phyloP scores from a whole-genome alignment of 2,888 invertebrate species.

The Globia sparganii region DNA sequence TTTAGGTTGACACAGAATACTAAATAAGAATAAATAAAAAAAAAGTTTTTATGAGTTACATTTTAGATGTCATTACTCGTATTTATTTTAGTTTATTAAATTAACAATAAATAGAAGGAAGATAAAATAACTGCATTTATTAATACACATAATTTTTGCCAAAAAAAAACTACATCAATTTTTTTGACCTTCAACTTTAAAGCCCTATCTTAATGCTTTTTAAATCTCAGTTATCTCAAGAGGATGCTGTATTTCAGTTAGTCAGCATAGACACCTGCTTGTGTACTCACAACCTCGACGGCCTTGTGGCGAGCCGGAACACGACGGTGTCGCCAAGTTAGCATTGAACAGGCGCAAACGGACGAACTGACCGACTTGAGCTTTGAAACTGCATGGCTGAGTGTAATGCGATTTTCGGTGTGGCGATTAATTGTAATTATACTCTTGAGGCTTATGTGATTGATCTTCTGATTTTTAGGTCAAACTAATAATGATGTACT shows the following conservation, averaged over 20 bases:
- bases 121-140: neutral
- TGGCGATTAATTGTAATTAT: constrained; percentile 3
- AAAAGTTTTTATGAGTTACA: neutral
- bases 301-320: constrained; percentile 67
- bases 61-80: no score
- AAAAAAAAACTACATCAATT: neutral
- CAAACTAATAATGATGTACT: neutral
- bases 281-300: constrained; percentile 42
- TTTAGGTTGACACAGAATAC: constrained; percentile 24
- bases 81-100: neutral
- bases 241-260: constrained; percentile 47
- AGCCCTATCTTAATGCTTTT: constrained; percentile 1
- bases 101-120: neutral
- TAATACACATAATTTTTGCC: neutral
- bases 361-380: constrained; percentile 27
- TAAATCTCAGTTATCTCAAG: constrained; percentile 37
- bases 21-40: neutral
- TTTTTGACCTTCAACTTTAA: neutral
- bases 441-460: no score
- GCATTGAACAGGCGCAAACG: constrained; percentile 63
- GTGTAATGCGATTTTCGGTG: constrained; percentile 24
- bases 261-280: constrained; percentile 69
- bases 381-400: constrained; percentile 9
- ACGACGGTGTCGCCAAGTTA: constrained; percentile 57
- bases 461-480: neutral